These are phyloP conservation scores for Glyptemys insculpta DNA, from an alignment of 2,797 vertebrate genomes.

Conservation along the genomic window DNA sequence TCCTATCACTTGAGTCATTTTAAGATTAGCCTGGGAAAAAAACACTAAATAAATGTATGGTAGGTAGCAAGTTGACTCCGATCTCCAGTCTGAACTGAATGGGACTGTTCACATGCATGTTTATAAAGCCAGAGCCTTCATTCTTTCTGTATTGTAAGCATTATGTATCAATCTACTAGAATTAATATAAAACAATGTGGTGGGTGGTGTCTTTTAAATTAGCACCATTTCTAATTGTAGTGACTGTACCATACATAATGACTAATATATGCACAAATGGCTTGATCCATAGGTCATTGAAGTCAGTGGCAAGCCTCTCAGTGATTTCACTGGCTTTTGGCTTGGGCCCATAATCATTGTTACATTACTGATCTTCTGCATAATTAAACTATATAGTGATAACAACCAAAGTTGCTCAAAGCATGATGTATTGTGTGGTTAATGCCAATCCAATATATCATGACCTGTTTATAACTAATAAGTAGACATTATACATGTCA, in stretches of 20 bases:
- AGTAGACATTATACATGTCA: not conserved
- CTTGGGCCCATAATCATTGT: not conserved
- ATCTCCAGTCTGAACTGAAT: not conserved
- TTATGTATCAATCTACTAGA: not conserved
- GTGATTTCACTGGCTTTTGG: not conserved
- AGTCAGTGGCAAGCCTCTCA: not conserved
- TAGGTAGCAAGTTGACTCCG: not conserved
- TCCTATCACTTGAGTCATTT: not conserved
- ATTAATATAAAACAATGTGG: not conserved
- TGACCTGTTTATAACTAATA: not conserved
- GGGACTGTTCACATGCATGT: not conserved
- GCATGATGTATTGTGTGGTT: not conserved
- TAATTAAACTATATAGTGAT: not conserved
- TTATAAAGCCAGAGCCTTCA: not conserved
- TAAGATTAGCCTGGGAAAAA: not conserved
- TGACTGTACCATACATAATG: not conserved
- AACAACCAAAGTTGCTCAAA: not conserved
- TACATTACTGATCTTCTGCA: not conserved
- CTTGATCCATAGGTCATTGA: not conserved
- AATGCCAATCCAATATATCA: not conserved
- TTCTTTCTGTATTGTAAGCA: not conserved
- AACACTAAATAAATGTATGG: not conserved
- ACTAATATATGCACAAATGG: not conserved
- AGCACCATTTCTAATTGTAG: not conserved
- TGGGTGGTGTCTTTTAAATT: not conserved